phyloP scores from a whole-genome alignment of 1,140 invertebrate species.

The Caenorhabditis inopinata region DNA sequence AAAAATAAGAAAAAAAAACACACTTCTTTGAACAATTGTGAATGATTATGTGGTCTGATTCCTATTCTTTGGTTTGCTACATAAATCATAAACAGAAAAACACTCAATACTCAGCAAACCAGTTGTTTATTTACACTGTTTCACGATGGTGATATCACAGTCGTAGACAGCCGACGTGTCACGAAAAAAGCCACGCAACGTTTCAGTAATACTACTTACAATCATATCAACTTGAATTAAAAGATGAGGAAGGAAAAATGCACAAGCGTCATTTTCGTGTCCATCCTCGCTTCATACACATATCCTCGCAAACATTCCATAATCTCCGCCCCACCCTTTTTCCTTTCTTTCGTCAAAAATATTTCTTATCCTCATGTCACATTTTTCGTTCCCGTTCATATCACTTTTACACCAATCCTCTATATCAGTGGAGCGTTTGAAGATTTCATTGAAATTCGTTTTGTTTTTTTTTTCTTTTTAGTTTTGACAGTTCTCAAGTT shows the following conservation, averaged over 20 bases:
- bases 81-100: neutral
- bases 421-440: neutral
- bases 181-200: no score
- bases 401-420: neutral
- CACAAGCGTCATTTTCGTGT: neutral
- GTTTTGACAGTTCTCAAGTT: no score
- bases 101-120: neutral
- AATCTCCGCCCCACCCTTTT: neutral
- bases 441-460: neutral
- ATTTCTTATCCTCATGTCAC: neutral
- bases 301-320: constrained; percentile 14
- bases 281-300: neutral
- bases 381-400: neutral
- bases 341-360: neutral
- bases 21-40: no score
- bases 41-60: neutral
- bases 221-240: no score
- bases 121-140: neutral
- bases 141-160: neutral
- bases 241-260: neutral
- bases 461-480: neutral
- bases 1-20: no score
- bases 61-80: neutral
- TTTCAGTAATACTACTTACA: no score
- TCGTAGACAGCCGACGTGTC: neutral